These are phyloP conservation scores for Microplitis manilae DNA, from an alignment of 2,888 invertebrate species.

Conservation along the genomic window DNA sequence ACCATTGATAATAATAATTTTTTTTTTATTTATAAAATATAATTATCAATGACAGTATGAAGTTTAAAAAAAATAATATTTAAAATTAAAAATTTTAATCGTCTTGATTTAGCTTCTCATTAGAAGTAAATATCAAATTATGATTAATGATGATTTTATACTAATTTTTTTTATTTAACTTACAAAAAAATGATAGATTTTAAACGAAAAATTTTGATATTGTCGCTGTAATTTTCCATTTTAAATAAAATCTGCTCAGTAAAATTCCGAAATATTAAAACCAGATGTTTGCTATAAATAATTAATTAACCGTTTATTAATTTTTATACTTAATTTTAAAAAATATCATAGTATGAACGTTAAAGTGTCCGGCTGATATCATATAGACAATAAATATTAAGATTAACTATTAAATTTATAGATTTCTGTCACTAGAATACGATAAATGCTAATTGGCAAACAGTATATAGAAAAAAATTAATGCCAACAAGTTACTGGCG, in stretches of 20 bases:
- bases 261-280: background rate
- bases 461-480: conserved; percentile 22
- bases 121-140: too few relatives aligned
- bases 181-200: too few relatives aligned
- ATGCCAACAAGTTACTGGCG: conserved; percentile 13
- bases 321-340: background rate
- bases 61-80: too few relatives aligned
- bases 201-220: too few relatives aligned
- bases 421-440: conserved; percentile 23
- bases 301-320: background rate
- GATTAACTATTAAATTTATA: conserved; percentile 16
- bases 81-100: too few relatives aligned
- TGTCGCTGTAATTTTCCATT: too few relatives aligned
- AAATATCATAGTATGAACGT: background rate
- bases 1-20: background rate
- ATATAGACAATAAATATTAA: conserved; percentile 3
- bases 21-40: too few relatives aligned
- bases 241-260: too few relatives aligned
- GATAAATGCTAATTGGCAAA: conserved; percentile 39
- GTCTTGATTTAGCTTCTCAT: too few relatives aligned
- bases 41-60: too few relatives aligned
- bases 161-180: too few relatives aligned
- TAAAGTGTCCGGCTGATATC: background rate
- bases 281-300: background rate
- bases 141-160: too few relatives aligned